Evolutionary conservation across 2,113 vertebrate genomes (phyloP), one percentile per base, ranked within the genome.

Genomic region (Muntiacus muntjak): DNA sequence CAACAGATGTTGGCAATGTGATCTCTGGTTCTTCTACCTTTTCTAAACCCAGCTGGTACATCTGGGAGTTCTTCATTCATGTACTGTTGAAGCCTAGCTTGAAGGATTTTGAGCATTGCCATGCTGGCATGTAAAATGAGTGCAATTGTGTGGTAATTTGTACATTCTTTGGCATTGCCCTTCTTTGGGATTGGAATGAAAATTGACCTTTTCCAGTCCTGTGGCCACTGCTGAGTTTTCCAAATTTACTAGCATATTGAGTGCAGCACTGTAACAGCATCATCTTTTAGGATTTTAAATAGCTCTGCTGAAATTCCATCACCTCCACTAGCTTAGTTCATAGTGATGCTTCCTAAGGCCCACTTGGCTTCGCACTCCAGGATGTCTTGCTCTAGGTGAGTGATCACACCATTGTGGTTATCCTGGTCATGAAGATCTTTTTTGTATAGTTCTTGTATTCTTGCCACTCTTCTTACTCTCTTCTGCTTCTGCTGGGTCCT

Each of bases 321-420:
- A 40, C 19, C 19, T 74, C 67, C n/a, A 40, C 67, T 40, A 74
- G 67, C 67, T 74, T 74, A 40, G 67, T 71, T 71, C 19, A 40
- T 36, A 6, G 19, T 23, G n/a, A 40, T 71, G n/a, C 67, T 71
- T 71, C n/a, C n/a, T 71, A 71, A 71, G 67, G 67, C 67, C 19
- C 2, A 11, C 67, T 71, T 23, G n/a, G 23, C 19, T 40, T 40
- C 10, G 0, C 1, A 21, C n/a, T 74, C 67, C 10, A 23, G 67
- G 19, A 74, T 71, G n/a, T 71, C n/a, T 71, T n/a, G n/a, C 67
- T 40, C n/a, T 36, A 23, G 67, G 19, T 12, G n/a, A 23, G 67
- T 23, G n/a, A 71, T 6, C 67, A 40, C 67, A 74, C n/a, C n/a
- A 25, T 71, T 12, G 19, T 71, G 67, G 19, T 71, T 40, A 23